Conservation (phyloP, 2,888 invertebrate species). For the Brachyptera putata region DNA sequence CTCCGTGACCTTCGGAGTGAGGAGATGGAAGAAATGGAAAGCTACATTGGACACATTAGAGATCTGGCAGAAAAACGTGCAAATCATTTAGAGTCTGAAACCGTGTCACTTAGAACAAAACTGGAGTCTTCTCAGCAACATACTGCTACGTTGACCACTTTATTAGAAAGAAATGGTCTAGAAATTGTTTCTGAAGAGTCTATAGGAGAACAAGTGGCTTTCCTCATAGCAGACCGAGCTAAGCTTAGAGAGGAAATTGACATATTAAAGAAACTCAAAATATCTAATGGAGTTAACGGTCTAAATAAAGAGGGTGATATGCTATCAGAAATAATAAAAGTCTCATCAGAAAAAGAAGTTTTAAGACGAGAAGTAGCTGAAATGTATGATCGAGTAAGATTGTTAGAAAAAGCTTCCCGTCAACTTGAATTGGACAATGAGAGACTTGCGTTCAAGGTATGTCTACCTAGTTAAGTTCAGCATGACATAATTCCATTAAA, state of each 20-base stretch:
- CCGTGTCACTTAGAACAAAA: conserved; percentile 35
- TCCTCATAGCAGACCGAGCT: conserved; percentile 46
- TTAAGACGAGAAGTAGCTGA: conserved; percentile 44
- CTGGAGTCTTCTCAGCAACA: conserved; percentile 37
- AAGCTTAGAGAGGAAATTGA: conserved; percentile 47
- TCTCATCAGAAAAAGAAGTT: conserved; percentile 42
- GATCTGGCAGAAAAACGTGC: conserved; percentile 42
- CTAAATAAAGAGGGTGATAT: conserved; percentile 39
- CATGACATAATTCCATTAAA: too few relatives aligned
- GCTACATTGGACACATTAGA: conserved; percentile 43
- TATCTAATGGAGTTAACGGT: conserved; percentile 36
- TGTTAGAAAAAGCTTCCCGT: conserved; percentile 41
- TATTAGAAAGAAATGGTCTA: conserved; percentile 45
- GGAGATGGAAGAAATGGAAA: conserved; percentile 46
- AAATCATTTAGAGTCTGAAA: conserved; percentile 40
- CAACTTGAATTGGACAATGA: conserved; percentile 45
- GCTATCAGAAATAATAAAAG: conserved; percentile 42
- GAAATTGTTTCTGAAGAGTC: conserved; percentile 43
- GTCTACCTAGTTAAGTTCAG: too few relatives aligned
- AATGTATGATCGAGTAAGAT: conserved; percentile 42
- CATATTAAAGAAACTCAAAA: conserved; percentile 39
- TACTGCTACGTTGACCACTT: conserved; percentile 37
- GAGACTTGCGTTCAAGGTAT: conserved; percentile 44
- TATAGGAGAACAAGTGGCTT: conserved; percentile 45
- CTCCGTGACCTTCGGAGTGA: conserved; percentile 43